Base-by-base conservation (phyloP, 2,113 vertebrate genomes). In the Corydoras maculifer region DNA sequence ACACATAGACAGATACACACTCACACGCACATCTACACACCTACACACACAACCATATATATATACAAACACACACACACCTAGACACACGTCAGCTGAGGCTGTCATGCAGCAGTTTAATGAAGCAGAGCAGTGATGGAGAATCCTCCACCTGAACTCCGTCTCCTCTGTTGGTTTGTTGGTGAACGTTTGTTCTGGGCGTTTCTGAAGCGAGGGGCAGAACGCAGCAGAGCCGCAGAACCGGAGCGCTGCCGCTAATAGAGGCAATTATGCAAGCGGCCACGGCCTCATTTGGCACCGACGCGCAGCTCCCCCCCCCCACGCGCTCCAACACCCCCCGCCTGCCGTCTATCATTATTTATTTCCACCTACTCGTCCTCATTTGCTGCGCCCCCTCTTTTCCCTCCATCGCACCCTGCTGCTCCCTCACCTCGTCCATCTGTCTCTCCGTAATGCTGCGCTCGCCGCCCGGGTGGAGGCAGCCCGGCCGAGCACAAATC, bases 221-320 rank as follows among this genome's bases (percentile, higher is more conserved):
- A 68, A 68, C 43, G 65, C 30, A 63, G 61, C 64, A 58, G 59
- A 35, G n/a, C 31, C 43, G 73, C 65, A 80, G 72, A 66, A 73
- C 78, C 74, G 76, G 81, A 80, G 77, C 79, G 84, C 83, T 83
- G 77, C 82, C 53, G 72, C 68, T 85, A 84, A 86, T 83, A 82
- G 80, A 76, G 43, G 73, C 83, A 81, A 84, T 85, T 84, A 83
- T 78, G 66, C 57, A 72, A 43, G 72, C 77, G 71, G 72, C 69
- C 65, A 9, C 77, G 79, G 73, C 79, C 79, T 82, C 77, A 76
- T 82, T 83, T 82, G 80, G 80, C 77, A 73, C 68, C 0, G 14
- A 70, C 63, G 54, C 43, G 18, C 18, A 25, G 18, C 18, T 1
- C 18, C 18, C 18, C 18, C 55, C 43, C 62, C 53, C 25, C 35